Base-by-base conservation (phyloP, 2,113 vertebrate species). In the Pteropus alecto region DNA sequence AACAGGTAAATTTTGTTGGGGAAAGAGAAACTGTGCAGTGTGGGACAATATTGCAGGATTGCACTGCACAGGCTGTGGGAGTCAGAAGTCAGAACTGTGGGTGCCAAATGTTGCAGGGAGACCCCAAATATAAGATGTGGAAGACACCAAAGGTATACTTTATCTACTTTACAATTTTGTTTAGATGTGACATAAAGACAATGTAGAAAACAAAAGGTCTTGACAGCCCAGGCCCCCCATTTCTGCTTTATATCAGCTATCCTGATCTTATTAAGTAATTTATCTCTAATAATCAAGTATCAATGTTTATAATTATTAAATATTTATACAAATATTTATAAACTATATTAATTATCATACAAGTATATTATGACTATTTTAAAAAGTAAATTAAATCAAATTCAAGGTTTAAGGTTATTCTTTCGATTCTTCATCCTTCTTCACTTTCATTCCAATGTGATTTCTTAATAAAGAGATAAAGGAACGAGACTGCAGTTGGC, bases 231-330 rank as follows among this genome's bases (percentile, higher is more conserved):
- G 43, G n/a, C 7, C 33, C 18, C 21, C 26, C 9, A 54, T 84
- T 79, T 96, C 70, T 97, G 88, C 73, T 87, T 97, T 82, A 21
- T 77, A 48, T 94, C 65, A 90, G 51, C 61, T 92, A 30, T 84
- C 61, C 56, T 92, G 28, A 63, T 85, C 51, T 87, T 86, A 86
- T 65, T 96, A 84, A 97, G 68, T 89, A 61, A 77, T 85, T 77
- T 73, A 30, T 46, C 33, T 70, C 16, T 79, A 77, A 96, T 83
- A 78, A 70, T 81, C 70, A 97, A 33, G 3, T 82, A 78, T 33
- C 33, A 56, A 38, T 87, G 73, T 63, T 87, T 79, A 0, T 67
- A 79, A 93, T 93, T 35, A 87, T 82, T 96, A 91, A 94, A 85
- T 83, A 87, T 81, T 81, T 91, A 6, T 74, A 30, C 8, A 74